Evolutionary conservation across 2,888 invertebrate species (phyloP), one percentile per base, ranked within the genome.

Genomic region (Tryphoninae sp.): DNA sequence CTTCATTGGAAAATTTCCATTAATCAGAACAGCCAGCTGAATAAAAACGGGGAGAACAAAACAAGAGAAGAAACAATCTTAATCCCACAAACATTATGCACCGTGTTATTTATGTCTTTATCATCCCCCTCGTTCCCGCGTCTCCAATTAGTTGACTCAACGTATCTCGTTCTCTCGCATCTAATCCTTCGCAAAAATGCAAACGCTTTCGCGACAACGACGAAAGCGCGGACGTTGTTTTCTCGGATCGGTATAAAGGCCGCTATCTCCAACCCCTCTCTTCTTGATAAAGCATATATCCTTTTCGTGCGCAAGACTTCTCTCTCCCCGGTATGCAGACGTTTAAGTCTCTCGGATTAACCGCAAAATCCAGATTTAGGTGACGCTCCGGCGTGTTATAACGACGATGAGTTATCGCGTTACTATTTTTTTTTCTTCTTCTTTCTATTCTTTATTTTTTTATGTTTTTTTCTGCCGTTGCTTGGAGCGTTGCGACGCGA

Each of bases 61-160:
- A 8, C n/a, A 2, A 40, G 2, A 40, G 19, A 22, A 6, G 2
- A 61, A 33, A 65, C 45, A 45, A 22, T 3, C 22, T 49, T 16
- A 80, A 84, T 78, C 83, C 78, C 82, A 72, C 81, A 64, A 76
- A 83, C 83, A 80, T 83, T 84, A 74, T 78, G 72, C 78, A 77
- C 65, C 78, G 33, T 40, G 81, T 80, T 82, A 83, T 84, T 84
- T 83, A 83, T 84, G 84, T 81, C 84, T 84, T 83, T 83, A 84
- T 84, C 83, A 84, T 82, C 72, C 81, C 73, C 61, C 55, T 16
- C 80, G 75, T 61, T 78, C 71, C 61, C 72, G 68, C 67, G 53
- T 76, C 40, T 55, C 77, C 77, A 81, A 81, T 81, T 78, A 78
- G 81, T 68, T 58, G 61, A 74, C 77, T 81, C 72, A 33, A 11